A percentile compares a stretch with the other conserved stretches of the same genome.
Evolutionary conservation across 2,797 vertebrate genomes (phyloP).

Genomic region (Echeneis naucrates): DNA sequence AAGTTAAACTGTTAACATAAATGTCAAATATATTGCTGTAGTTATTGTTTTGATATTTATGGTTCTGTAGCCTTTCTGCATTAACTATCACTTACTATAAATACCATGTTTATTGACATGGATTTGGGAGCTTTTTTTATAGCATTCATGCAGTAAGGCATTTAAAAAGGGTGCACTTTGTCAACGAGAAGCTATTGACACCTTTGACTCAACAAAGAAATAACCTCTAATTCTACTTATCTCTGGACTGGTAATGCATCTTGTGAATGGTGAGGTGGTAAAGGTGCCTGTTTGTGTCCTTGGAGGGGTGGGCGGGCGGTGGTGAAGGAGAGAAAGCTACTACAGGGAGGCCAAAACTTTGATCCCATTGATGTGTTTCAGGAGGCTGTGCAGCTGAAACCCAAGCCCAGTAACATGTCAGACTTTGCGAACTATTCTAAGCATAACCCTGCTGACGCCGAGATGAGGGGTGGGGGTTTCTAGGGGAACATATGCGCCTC

Average conservation of each 20-base stretch:
- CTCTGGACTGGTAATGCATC: conserved; percentile 53
- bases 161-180: conserved; percentile 18
- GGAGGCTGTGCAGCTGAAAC: conserved; percentile 85
- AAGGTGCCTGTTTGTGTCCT: conserved; percentile 72
- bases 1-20: conserved; percentile 40
- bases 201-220: conserved; percentile 48
- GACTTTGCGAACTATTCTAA: conserved; percentile 90
- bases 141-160: conserved; percentile 15
- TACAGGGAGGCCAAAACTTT: conserved; percentile 68
- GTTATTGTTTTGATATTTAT: conserved; percentile 39
- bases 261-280: conserved; percentile 70
- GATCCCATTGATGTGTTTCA: conserved; percentile 86
- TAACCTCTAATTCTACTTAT: conserved; percentile 52
- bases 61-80: neutral
- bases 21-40: conserved; percentile 58
- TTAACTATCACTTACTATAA: conserved; percentile 16
- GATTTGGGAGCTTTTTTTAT: conserved; percentile 21
- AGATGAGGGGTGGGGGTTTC: conserved; percentile 72
- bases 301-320: conserved; percentile 42
- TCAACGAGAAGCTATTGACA: conserved; percentile 21
- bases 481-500: conserved; percentile 66
- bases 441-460: conserved; percentile 87
- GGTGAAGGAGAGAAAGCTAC: conserved; percentile 67
- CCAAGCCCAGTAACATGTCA: conserved; percentile 86
- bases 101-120: conserved; percentile 25